Conservation (phyloP, 2,888 invertebrate genomes). For the Harpalus rufipes region DNA sequence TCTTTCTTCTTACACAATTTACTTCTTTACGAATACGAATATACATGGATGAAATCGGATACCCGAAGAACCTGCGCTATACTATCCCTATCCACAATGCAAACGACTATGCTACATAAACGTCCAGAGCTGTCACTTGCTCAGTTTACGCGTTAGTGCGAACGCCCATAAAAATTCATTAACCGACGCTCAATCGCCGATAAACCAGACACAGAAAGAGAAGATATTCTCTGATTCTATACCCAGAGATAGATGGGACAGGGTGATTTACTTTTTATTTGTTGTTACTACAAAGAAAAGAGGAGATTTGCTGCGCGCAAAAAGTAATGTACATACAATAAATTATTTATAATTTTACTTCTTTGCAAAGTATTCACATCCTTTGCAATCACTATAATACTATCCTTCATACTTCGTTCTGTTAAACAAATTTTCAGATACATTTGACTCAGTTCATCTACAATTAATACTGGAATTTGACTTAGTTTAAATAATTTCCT, state of each 20-base stretch:
- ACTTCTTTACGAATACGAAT: slow-evolving; percentile 21
- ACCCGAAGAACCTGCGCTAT: neutral
- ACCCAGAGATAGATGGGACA: neutral
- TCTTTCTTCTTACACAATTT: slow-evolving; percentile 6
- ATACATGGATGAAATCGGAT: slow-evolving; percentile 29
- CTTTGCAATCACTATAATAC: no score
- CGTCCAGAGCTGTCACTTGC: slow-evolving; percentile 34
- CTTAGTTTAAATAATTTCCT: no score
- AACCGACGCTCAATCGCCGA: slow-evolving; percentile 8
- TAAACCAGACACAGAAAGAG: neutral
- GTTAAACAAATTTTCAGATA: no score
- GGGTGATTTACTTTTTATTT: slow-evolving; percentile 9
- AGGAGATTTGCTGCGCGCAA: no score
- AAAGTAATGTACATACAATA: no score
- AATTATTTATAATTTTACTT: no score
- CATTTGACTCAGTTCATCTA: no score
- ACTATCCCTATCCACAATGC: slow-evolving; percentile 19
- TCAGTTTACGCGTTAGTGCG: slow-evolving; percentile 23
- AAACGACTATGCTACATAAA: slow-evolving; percentile 47
- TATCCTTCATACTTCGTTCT: no score
- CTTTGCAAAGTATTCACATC: no score
- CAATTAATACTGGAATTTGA: no score
- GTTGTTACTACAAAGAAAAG: neutral
- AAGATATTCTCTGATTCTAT: neutral
- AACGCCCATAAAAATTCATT: slow-evolving; percentile 44